Conservation (phyloP, 2,797 vertebrate species). For the Cossypha dichroa region DNA sequence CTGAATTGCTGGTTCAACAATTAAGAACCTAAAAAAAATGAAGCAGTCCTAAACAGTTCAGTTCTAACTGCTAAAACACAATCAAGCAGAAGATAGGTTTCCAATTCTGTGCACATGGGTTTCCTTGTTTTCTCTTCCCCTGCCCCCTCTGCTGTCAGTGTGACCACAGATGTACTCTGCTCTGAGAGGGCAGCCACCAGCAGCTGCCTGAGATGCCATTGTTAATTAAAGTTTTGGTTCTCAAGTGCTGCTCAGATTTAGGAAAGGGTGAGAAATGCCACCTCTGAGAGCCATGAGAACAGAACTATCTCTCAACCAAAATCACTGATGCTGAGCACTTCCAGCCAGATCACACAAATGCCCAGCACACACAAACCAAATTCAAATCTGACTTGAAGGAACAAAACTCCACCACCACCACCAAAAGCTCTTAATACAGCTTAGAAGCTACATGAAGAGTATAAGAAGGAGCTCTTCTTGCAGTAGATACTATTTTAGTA, state of each 20-base stretch:
- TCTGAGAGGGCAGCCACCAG: neutral
- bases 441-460: neutral
- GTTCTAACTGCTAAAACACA: neutral
- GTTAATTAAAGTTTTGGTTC: slow-evolving; percentile 2
- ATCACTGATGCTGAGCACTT: neutral
- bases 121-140: neutral
- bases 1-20: slow-evolving; percentile 1
- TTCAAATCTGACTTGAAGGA: neutral
- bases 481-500: neutral
- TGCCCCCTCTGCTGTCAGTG: neutral
- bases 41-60: neutral
- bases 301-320: neutral
- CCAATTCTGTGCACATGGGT: neutral
- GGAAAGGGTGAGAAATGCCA: slow-evolving; percentile 29
- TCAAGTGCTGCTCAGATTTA: slow-evolving; percentile 2
- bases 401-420: neutral
- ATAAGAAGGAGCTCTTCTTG: neutral
- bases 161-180: neutral
- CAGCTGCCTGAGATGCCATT: neutral
- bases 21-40: neutral
- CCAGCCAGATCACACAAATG: neutral
- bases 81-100: neutral
- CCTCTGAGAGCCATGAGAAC: neutral
- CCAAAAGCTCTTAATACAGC: neutral
- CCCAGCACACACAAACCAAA: neutral